Conservation (phyloP, 2,888 invertebrate genomes). For the Philaethria dido region DNA sequence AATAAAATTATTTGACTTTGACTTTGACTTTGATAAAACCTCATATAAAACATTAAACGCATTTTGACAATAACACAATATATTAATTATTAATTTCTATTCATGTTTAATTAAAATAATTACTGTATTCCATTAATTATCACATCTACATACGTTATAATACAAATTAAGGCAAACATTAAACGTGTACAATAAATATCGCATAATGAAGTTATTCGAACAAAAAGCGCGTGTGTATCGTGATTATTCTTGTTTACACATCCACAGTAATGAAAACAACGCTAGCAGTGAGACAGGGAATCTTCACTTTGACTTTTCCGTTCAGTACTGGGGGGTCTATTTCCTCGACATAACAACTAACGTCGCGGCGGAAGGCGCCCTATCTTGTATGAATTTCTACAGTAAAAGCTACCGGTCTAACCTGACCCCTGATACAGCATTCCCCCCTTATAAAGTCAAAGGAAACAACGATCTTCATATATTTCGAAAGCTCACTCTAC, state of each 20-base stretch:
- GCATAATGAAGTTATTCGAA: neutral
- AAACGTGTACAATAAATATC: neutral
- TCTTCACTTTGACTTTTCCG: constrained; percentile 63
- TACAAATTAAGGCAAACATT: too few relatives aligned
- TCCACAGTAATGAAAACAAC: constrained; percentile 54
- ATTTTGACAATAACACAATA: too few relatives aligned
- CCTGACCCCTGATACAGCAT: constrained; percentile 48
- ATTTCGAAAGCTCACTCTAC: constrained; percentile 51
- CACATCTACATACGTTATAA: neutral
- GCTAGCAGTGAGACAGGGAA: constrained; percentile 51
- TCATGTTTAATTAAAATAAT: constrained; percentile 1
- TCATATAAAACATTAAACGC: too few relatives aligned
- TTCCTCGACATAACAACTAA: constrained; percentile 64
- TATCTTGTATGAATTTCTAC: constrained; percentile 68
- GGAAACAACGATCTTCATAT: constrained; percentile 40
- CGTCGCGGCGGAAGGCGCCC: constrained; percentile 62
- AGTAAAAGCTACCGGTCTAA: constrained; percentile 51
- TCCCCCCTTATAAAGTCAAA: constrained; percentile 42
- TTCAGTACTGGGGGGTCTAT: constrained; percentile 60
- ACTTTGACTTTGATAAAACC: too few relatives aligned
- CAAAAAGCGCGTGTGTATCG: constrained; percentile 23
- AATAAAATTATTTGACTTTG: too few relatives aligned
- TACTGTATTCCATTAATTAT: neutral
- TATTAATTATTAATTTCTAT: neutral
- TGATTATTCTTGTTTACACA: constrained; percentile 46